These are phyloP conservation scores for Diadema setosum DNA, from an alignment of 35 echinoderm and acorn worm genomes.

Conservation along the genomic window DNA sequence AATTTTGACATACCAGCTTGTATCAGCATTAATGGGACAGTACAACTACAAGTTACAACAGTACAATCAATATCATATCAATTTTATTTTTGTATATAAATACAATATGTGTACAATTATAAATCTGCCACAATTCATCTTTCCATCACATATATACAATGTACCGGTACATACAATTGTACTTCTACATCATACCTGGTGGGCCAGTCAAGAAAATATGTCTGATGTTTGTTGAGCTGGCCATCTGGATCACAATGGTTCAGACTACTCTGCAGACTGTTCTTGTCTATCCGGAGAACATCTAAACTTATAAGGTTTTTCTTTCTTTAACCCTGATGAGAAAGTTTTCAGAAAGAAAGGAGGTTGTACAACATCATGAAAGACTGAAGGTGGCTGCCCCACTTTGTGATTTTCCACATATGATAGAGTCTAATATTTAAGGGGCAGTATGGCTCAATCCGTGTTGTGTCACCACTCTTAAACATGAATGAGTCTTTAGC, in stretches of 20 bases:
- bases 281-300: too few relatives aligned
- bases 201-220: constrained; percentile 36
- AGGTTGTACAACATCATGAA: too few relatives aligned
- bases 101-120: background rate
- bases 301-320: too few relatives aligned
- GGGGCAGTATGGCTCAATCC: too few relatives aligned
- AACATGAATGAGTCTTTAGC: too few relatives aligned
- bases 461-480: too few relatives aligned
- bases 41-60: background rate
- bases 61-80: background rate
- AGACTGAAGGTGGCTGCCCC: too few relatives aligned
- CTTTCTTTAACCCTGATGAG: too few relatives aligned
- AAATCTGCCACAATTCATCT: background rate
- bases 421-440: too few relatives aligned
- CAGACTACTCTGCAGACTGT: too few relatives aligned
- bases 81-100: background rate
- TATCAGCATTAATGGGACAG: background rate
- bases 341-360: too few relatives aligned
- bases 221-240: background rate
- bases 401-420: too few relatives aligned
- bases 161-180: background rate
- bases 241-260: background rate
- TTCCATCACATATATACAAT: background rate
- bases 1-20: background rate
- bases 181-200: background rate